Evolutionary conservation across 2,113 vertebrate species (phyloP).

Genomic region (Megaptera novaeangliae): DNA sequence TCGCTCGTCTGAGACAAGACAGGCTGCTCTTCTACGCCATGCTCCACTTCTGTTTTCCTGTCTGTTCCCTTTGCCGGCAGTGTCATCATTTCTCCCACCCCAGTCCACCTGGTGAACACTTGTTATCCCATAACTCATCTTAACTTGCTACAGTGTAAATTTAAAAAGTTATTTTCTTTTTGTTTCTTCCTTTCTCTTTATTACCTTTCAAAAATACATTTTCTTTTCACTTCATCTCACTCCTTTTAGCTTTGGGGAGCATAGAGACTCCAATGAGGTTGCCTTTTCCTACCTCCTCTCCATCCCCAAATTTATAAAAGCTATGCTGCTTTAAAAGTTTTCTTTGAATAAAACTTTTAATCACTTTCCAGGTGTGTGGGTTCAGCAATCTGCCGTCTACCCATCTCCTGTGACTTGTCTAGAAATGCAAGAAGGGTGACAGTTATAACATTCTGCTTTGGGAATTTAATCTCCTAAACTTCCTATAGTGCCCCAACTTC

Average conservation of each 20-base stretch:
- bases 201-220: constrained; percentile 16
- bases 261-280: neutral
- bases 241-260: neutral
- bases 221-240: neutral
- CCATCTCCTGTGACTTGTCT: neutral
- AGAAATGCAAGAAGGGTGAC: neutral
- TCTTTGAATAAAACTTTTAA: constrained; percentile 17
- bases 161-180: neutral
- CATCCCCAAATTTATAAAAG: neutral
- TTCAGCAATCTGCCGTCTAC: neutral
- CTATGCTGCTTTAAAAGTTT: neutral
- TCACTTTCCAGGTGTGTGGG: neutral
- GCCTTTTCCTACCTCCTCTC: neutral
- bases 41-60: neutral
- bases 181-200: neutral
- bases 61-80: neutral
- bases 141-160: neutral
- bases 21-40: neutral
- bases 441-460: neutral
- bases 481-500: neutral
- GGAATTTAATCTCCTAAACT: neutral
- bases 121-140: neutral
- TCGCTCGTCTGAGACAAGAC: neutral
- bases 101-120: neutral
- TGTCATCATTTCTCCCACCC: neutral